These are phyloP conservation scores for Vombatus ursinus DNA, from an alignment of 2,113 vertebrate species.

Conservation along the genomic window DNA sequence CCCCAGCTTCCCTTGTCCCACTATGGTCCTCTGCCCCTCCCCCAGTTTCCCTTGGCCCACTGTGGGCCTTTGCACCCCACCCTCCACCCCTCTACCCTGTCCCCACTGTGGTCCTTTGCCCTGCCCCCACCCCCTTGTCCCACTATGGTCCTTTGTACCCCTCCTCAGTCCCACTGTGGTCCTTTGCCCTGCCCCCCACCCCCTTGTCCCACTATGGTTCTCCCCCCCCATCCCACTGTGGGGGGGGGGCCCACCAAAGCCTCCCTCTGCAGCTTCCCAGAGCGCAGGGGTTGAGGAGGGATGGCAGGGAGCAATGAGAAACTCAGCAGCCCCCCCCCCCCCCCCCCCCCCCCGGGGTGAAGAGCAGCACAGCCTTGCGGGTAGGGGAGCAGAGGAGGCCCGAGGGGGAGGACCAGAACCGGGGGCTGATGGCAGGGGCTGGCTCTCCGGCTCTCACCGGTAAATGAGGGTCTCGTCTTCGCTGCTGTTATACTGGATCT, in stretches of 20 bases:
- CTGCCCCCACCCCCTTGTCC: no score
- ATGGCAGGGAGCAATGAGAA: neutral
- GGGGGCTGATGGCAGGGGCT: no score
- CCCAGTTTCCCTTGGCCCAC: no score
- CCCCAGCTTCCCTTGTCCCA: neutral
- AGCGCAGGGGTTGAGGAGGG: conserved; percentile 67
- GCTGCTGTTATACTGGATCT: conserved; percentile 85
- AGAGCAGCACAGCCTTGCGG: conserved; percentile 45
- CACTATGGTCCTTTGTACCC: no score
- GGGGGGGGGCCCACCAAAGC: no score
- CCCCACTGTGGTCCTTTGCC: neutral
- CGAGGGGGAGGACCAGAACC: neutral
- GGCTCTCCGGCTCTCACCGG: conserved; percentile 74
- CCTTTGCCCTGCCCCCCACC: no score
- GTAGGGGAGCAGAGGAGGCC: conserved; percentile 74
- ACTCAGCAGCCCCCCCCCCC: neutral
- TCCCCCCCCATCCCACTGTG: neutral
- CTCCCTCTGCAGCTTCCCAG: conserved; percentile 75
- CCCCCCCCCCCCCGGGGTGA: no score
- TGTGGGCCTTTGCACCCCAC: no score
- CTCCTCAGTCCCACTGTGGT: neutral
- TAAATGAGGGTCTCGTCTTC: conserved; percentile 82
- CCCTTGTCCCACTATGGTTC: no score
- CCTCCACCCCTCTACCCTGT: no score
- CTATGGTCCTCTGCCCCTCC: no score